Evolutionary conservation across 2,888 invertebrate species (phyloP).

Genomic region (Cistogaster globosa): DNA sequence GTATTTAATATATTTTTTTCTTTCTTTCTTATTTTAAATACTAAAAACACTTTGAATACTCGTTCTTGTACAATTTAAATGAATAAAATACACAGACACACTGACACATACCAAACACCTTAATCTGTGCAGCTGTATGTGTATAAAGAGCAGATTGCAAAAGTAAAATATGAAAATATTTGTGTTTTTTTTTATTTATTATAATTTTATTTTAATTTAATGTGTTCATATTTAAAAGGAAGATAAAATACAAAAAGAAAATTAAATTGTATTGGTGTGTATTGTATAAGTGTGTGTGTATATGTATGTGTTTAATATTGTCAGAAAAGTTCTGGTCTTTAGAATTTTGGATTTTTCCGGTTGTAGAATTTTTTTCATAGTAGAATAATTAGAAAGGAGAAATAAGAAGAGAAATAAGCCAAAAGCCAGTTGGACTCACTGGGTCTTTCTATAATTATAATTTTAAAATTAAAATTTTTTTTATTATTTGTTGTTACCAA

Average conservation of each 20-base stretch:
- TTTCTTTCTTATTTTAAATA: slow-evolving; percentile 50
- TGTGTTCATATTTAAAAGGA: slow-evolving; percentile 20
- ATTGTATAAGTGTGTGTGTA: neutral
- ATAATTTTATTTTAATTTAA: slow-evolving; percentile 60
- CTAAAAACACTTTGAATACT: slow-evolving; percentile 61
- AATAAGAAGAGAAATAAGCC: too few relatives aligned
- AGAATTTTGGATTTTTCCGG: too few relatives aligned
- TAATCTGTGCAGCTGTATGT: neutral
- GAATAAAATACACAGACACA: neutral
- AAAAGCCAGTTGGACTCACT: too few relatives aligned
- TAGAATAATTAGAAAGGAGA: too few relatives aligned
- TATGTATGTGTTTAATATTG: neutral
- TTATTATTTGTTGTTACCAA: too few relatives aligned
- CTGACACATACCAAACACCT: neutral
- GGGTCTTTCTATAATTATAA: too few relatives aligned
- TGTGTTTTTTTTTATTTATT: slow-evolving; percentile 22
- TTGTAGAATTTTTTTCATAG: too few relatives aligned
- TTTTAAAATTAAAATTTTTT: too few relatives aligned
- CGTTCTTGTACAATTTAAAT: slow-evolving; percentile 57
- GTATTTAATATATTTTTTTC: slow-evolving; percentile 11
- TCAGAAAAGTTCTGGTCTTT: too few relatives aligned
- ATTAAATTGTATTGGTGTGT: slow-evolving; percentile 9
- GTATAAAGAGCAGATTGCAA: slow-evolving; percentile 24
- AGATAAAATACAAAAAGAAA: neutral
- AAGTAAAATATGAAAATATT: slow-evolving; percentile 47